A percentile compares a stretch with the other conserved stretches of the same genome.
Evolutionary conservation across 2,888 invertebrate species (phyloP).

Genomic region (Cryptosula pallasiana): DNA sequence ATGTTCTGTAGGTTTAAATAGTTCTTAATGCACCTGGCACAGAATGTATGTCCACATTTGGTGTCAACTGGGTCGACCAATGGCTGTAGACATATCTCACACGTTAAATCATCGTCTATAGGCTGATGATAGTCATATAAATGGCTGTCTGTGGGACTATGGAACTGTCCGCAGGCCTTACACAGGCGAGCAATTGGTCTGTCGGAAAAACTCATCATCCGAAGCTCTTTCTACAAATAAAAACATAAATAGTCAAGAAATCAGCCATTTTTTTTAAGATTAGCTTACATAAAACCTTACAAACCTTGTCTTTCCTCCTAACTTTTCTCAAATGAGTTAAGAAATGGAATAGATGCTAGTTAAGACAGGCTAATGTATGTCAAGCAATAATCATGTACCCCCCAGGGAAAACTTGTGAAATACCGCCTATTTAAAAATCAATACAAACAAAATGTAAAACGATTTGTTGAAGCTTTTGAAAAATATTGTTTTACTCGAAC

Average conservation of each 20-base stretch:
- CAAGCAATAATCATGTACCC: no score
- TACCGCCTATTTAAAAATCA: no score
- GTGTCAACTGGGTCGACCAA: conserved; percentile 55
- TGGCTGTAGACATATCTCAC: conserved; percentile 56
- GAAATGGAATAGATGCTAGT: no score
- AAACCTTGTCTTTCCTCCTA: no score
- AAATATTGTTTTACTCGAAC: not conserved
- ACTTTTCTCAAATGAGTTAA: no score
- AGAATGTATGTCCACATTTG: conserved; percentile 51
- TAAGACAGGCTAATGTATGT: no score
- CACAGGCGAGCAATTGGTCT: conserved; percentile 35
- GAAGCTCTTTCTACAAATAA: conserved; percentile 16
- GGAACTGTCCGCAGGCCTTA: conserved; percentile 45
- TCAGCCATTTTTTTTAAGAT: no score
- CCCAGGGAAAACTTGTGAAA: not conserved
- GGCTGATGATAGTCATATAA: conserved; percentile 54
- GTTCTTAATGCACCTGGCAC: conserved; percentile 47
- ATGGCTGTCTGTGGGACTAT: conserved; percentile 47
- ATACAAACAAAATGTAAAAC: no score
- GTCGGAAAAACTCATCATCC: conserved; percentile 22
- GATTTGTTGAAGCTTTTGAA: no score
- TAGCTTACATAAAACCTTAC: no score
- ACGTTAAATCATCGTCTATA: conserved; percentile 55
- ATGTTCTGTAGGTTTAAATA: conserved; percentile 50
- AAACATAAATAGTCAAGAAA: no score